A percentile compares a stretch with the other conserved stretches of the same genome.
These are phyloP conservation scores for Formicarius rufipectus DNA, from an alignment of 2,113 vertebrate genomes.

Conservation along the genomic window DNA sequence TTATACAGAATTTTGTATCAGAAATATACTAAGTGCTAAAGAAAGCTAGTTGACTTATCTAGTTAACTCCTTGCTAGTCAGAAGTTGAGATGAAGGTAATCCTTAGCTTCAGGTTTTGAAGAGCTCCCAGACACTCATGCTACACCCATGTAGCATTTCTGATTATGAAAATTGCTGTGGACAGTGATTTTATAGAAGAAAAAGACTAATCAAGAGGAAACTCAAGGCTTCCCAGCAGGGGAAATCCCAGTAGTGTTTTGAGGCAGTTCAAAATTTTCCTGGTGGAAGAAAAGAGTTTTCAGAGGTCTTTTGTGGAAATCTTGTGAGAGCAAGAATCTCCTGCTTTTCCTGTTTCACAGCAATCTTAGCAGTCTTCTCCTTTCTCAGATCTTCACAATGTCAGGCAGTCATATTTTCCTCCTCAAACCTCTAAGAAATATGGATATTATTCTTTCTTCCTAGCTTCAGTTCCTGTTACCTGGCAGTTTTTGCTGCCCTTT, in stretches of 20 bases:
- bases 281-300: not conserved
- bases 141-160: not conserved
- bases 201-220: not conserved
- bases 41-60: not conserved
- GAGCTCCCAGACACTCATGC: not conserved
- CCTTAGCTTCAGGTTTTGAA: not conserved
- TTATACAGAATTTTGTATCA: not conserved
- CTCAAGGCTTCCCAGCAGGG: not conserved
- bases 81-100: not conserved
- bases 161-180: not conserved
- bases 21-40: not conserved
- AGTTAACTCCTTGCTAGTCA: not conserved
- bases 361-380: not conserved
- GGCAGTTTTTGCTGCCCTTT: not conserved
- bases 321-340: not conserved
- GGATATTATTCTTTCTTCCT: not conserved
- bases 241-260: not conserved
- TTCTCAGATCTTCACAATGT: not conserved
- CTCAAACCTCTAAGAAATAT: not conserved
- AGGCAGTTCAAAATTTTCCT: not conserved
- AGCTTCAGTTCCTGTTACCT: not conserved
- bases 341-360: not conserved
- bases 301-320: not conserved
- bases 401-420: not conserved
- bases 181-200: not conserved